phyloP scores from a whole-genome alignment of 2,888 invertebrate genomes.

The Melanchra persicariae region DNA sequence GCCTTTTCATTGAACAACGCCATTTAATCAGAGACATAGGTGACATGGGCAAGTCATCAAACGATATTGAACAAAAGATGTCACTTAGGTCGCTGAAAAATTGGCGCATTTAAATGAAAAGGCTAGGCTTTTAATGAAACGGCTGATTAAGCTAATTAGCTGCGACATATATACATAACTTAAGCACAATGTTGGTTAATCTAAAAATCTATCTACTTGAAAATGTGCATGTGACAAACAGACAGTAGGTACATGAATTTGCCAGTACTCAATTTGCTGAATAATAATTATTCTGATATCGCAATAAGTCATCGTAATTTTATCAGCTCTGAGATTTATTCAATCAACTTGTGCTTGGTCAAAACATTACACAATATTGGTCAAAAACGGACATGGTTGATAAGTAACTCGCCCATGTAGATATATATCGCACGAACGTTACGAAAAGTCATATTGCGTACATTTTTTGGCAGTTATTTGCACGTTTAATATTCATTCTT shows the following conservation, averaged over 20 bases:
- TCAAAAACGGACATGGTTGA: slow-evolving; percentile 68
- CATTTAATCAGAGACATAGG: no score
- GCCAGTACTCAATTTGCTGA: slow-evolving; percentile 25
- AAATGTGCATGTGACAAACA: no score
- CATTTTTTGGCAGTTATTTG: slow-evolving; percentile 43
- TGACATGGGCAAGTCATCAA: no score
- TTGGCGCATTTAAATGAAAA: no score
- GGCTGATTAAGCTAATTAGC: no score
- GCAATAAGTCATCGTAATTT: slow-evolving; percentile 55
- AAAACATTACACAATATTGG: slow-evolving; percentile 73
- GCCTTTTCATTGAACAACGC: no score
- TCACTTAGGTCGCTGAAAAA: no score
- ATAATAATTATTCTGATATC: slow-evolving; percentile 52
- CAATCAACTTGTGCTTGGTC: slow-evolving; percentile 70
- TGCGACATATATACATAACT: not conserved
- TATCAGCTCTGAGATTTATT: slow-evolving; percentile 64
- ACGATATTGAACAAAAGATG: no score
- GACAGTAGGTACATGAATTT: no score
- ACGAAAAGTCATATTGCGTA: slow-evolving; percentile 67
- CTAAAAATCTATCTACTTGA: no score
- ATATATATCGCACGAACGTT: slow-evolving; percentile 67
- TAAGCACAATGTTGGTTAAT: not conserved
- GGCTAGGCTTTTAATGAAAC: no score
- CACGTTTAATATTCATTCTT: slow-evolving; percentile 40
- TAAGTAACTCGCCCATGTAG: slow-evolving; percentile 60